phyloP scores from a whole-genome alignment of 2,113 vertebrate species.

The Litocranius walleri region DNA sequence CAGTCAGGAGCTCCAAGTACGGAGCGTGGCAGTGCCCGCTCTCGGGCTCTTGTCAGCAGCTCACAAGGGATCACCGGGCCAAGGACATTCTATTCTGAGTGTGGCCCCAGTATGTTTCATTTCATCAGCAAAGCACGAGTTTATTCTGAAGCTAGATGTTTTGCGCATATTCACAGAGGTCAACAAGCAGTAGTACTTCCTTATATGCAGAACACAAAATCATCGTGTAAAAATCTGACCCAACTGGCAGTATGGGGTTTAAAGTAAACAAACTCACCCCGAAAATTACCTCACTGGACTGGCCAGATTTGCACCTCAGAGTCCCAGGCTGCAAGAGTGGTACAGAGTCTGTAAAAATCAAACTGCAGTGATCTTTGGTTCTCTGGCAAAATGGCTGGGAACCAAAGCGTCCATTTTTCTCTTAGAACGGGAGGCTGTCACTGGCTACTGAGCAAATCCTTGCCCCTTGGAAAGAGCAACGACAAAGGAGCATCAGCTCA shows the following conservation, averaged over 20 bases:
- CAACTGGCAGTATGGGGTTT: not conserved
- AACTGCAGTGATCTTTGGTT: not conserved
- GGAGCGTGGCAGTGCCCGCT: not conserved
- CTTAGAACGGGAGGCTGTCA: not conserved
- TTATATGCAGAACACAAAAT: conserved; percentile 63
- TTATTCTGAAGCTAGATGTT: conserved; percentile 59
- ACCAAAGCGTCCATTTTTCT: not conserved
- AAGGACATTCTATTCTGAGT: conserved; percentile 64
- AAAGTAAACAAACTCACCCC: conserved; percentile 49
- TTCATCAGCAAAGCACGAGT: conserved; percentile 55
- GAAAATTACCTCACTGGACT: not conserved
- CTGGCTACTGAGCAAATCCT: not conserved
- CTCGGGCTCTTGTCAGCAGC: not conserved
- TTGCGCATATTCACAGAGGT: conserved; percentile 26
- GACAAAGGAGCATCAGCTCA: not conserved
- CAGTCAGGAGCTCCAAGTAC: not conserved
- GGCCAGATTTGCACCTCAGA: not conserved
- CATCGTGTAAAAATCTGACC: conserved; percentile 38
- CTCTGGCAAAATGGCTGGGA: not conserved
- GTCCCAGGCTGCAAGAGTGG: not conserved
- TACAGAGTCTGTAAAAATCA: not conserved
- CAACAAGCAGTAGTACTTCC: conserved; percentile 57
- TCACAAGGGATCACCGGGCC: conserved; percentile 42
- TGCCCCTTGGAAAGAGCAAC: not conserved
- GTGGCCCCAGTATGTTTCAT: conserved; percentile 62